phyloP scores from a whole-genome alignment of 2,797 vertebrate species.

The Hyperoplus immaculatus region DNA sequence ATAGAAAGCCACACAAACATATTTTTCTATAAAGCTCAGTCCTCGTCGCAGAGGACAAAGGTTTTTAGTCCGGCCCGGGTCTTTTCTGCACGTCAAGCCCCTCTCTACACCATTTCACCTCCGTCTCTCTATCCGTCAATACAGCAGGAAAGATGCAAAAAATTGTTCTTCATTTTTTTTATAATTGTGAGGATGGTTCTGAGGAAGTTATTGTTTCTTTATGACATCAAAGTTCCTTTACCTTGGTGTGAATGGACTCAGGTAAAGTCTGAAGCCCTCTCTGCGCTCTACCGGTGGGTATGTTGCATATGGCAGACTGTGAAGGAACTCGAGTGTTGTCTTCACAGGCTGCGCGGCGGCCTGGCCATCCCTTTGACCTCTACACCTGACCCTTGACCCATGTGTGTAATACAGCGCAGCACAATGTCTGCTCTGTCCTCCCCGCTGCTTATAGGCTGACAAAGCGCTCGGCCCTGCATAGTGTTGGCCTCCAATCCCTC shows the following conservation, averaged over 20 bases:
- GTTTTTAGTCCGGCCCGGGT: too few species aligned
- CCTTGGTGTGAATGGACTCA: background rate
- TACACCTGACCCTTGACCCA: constrained; percentile 72
- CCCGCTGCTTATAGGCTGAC: constrained; percentile 46
- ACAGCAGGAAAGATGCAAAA: too few species aligned
- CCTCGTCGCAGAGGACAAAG: too few species aligned
- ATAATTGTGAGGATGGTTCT: too few species aligned
- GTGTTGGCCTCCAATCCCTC: constrained; percentile 44
- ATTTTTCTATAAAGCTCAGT: too few species aligned
- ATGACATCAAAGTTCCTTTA: constrained; percentile 14
- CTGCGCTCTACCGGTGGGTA: background rate
- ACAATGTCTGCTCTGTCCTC: constrained; percentile 69
- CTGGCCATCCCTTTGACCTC: constrained; percentile 75
- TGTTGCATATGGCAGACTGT: constrained; percentile 66
- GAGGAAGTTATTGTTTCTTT: constrained; percentile 1
- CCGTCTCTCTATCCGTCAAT: too few species aligned
- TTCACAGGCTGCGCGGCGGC: constrained; percentile 61
- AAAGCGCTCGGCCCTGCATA: constrained; percentile 13
- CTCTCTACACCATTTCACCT: too few species aligned
- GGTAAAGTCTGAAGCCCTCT: background rate
- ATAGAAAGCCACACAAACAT: too few species aligned
- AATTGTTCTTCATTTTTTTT: too few species aligned
- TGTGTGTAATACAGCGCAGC: constrained; percentile 67
- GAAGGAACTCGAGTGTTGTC: constrained; percentile 71
- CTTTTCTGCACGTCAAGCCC: too few species aligned